A percentile compares a stretch with the other conserved stretches of the same genome.
These are phyloP conservation scores for Lagodon rhomboides DNA, from an alignment of 2,797 vertebrate genomes.

Conservation along the genomic window DNA sequence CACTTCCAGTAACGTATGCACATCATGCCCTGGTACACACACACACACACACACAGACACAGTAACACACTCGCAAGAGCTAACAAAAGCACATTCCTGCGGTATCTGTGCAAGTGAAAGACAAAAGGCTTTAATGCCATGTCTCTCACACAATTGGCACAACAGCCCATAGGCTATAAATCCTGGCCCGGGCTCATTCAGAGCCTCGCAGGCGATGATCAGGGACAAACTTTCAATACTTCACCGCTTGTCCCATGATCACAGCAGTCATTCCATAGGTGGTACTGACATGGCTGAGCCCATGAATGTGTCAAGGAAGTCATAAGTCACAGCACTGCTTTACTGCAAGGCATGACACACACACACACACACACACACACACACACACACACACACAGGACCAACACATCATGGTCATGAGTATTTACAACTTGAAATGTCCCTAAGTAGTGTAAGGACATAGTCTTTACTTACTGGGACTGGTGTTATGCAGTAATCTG, in stretches of 20 bases:
- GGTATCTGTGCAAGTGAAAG: conserved; percentile 77
- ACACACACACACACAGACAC: conserved; percentile 64
- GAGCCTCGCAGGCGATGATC: conserved; percentile 56
- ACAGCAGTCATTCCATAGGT: conserved; percentile 47
- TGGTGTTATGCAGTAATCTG: conserved; percentile 31
- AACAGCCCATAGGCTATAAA: conserved; percentile 62
- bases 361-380: conserved; percentile 21
- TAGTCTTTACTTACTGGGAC: conserved; percentile 17
- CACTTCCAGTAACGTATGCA: conserved; percentile 73
- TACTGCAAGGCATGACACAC: conserved; percentile 30
- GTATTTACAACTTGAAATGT: conserved; percentile 60
- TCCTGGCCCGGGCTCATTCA: conserved; percentile 59
- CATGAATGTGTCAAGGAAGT: conserved; percentile 61
- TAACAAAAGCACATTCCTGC: conserved; percentile 83
- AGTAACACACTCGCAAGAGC: conserved; percentile 57
- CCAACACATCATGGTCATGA: conserved; percentile 39
- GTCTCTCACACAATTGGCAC: conserved; percentile 70
- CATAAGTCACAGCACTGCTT: conserved; percentile 60
- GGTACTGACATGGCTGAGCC: conserved; percentile 60
- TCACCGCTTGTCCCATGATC: conserved; percentile 48
- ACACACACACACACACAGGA: conserved; percentile 23
- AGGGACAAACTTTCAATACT: conserved; percentile 73
- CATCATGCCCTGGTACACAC: conserved; percentile 64
- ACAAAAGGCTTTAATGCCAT: conserved; percentile 80
- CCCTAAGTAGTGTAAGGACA: conserved; percentile 42